Conservation (phyloP, 2,888 invertebrate genomes). For the Tenthredo amoena region DNA sequence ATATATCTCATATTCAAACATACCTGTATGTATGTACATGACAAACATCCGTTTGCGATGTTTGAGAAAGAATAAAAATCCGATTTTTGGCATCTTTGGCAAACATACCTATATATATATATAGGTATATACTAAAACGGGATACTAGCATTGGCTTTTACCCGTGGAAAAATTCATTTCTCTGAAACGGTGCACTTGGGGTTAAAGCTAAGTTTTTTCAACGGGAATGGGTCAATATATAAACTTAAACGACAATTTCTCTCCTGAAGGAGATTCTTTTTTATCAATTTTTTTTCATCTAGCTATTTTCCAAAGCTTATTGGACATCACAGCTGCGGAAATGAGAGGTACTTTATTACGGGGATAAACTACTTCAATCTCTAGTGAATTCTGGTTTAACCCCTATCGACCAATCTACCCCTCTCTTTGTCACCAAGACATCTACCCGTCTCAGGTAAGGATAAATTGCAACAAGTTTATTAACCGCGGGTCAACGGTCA, state of each 20-base stretch:
- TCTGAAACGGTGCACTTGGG: background rate
- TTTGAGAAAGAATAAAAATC: constrained; percentile 2
- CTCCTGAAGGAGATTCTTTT: background rate
- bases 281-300: background rate
- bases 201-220: background rate
- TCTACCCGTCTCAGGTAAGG: background rate
- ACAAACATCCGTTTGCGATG: background rate
- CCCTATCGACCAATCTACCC: constrained; percentile 2
- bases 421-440: constrained; percentile 10
- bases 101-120: background rate
- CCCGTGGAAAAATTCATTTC: background rate
- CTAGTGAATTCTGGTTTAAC: constrained; percentile 31
- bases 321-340: constrained; percentile 5
- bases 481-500: background rate
- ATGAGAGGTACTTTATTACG: background rate
- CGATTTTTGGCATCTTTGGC: background rate
- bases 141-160: background rate
- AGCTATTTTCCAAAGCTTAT: background rate
- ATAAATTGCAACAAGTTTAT: constrained; percentile 42
- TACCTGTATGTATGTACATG: background rate
- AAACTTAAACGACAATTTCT: background rate
- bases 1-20: background rate
- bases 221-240: background rate
- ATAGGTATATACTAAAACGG: background rate
- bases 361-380: constrained; percentile 18